Evolutionary conservation across 1,140 invertebrate species (phyloP).

Genomic region (Zaprionus africanus): DNA sequence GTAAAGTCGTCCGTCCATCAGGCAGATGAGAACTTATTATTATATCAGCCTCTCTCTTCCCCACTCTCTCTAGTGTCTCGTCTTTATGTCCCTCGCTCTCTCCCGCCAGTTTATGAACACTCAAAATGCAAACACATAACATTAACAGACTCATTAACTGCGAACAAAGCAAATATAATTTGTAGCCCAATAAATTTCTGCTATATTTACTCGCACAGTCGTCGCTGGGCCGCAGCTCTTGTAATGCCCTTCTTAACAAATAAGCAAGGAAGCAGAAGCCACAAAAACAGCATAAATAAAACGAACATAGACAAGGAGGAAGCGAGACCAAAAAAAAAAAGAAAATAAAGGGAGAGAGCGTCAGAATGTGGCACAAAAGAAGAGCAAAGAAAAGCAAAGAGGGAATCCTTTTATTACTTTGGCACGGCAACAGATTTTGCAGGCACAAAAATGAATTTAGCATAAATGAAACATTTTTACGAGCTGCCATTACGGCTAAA

Average conservation of each 20-base stretch:
- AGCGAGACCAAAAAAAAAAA: slow-evolving; percentile 26
- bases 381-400: slow-evolving; percentile 20
- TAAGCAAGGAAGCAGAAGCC: slow-evolving; percentile 63
- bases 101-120: slow-evolving; percentile 70
- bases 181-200: slow-evolving; percentile 76
- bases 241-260: slow-evolving; percentile 47
- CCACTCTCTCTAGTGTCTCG: not conserved
- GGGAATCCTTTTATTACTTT: slow-evolving; percentile 81
- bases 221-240: slow-evolving; percentile 12
- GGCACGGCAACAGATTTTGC: slow-evolving; percentile 76
- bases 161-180: slow-evolving; percentile 81
- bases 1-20: slow-evolving; percentile 24
- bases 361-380: slow-evolving; percentile 16
- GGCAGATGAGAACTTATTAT: slow-evolving; percentile 37
- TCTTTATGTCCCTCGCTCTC: slow-evolving; percentile 1
- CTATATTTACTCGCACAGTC: slow-evolving; percentile 41
- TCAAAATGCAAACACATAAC: slow-evolving; percentile 80
- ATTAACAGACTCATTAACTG: slow-evolving; percentile 81
- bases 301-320: slow-evolving; percentile 10
- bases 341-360: slow-evolving; percentile 21
- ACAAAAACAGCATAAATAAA: slow-evolving; percentile 54
- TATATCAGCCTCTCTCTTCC: slow-evolving; percentile 4
- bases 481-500: slow-evolving; percentile 76
- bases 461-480: slow-evolving; percentile 83
- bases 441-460: slow-evolving; percentile 82